A percentile compares a stretch with the other conserved stretches of the same genome.
Evolutionary conservation across 2,113 vertebrate species (phyloP).

Genomic region (Suricata suricatta): DNA sequence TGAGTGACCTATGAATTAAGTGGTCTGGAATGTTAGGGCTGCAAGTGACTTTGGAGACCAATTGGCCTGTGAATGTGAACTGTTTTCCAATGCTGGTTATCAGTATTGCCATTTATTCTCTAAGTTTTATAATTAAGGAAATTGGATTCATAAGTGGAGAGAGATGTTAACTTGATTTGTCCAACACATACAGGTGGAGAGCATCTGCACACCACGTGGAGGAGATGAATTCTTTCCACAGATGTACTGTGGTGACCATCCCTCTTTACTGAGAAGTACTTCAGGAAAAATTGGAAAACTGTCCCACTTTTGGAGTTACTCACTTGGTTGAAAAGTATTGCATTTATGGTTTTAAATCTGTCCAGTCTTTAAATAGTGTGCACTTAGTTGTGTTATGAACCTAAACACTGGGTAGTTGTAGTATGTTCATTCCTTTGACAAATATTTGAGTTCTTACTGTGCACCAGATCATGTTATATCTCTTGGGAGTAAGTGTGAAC

Average conservation of each 20-base stretch:
- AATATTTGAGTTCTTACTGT: not conserved
- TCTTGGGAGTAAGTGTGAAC: not conserved
- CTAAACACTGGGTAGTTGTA: not conserved
- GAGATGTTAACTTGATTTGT: not conserved
- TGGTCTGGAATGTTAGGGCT: not conserved
- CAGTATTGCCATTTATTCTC: not conserved
- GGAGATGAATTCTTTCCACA: not conserved
- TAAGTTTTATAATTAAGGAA: not conserved
- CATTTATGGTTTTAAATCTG: not conserved
- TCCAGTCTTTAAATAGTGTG: not conserved
- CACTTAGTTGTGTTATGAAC: not conserved
- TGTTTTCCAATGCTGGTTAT: not conserved
- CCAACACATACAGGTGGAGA: not conserved
- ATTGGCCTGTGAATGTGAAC: not conserved
- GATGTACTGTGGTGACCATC: not conserved
- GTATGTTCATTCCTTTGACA: not conserved
- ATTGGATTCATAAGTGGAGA: not conserved
- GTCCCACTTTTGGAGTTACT: not conserved
- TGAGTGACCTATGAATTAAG: not conserved
- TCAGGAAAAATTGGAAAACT: not conserved
- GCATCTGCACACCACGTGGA: not conserved
- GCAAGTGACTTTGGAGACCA: not conserved
- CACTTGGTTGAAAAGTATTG: not conserved
- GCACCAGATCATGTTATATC: not conserved
- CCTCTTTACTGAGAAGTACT: not conserved